Percentiles rank a stretch among this genome's conserved stretches.
Conservation (phyloP, 2,888 invertebrate genomes). For the Schizaphis graminum region DNA sequence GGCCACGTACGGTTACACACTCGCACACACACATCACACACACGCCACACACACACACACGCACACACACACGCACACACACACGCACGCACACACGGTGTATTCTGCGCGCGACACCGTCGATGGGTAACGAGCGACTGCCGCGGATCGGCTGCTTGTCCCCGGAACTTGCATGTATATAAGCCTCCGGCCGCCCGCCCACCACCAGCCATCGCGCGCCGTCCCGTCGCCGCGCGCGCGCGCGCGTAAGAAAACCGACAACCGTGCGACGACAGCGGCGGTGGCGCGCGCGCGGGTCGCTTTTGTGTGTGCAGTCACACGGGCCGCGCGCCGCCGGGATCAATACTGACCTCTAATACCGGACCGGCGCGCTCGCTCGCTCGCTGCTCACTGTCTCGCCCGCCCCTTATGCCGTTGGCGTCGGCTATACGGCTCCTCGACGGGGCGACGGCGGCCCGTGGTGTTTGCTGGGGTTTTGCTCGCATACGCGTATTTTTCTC, state of each 20-base stretch:
- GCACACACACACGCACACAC: background rate
- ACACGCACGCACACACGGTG: constrained; percentile 38
- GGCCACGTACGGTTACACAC: constrained; percentile 11
- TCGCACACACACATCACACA: constrained; percentile 2
- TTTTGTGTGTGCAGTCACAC: constrained; percentile 57
- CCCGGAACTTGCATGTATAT: constrained; percentile 58
- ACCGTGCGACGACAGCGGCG: constrained; percentile 27
- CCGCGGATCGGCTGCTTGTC: constrained; percentile 62
- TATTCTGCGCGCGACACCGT: constrained; percentile 49
- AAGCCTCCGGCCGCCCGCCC: constrained; percentile 28
- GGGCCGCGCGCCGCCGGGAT: constrained; percentile 64
- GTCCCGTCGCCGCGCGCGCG: constrained; percentile 23
- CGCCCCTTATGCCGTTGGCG: constrained; percentile 17
- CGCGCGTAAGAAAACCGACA: constrained; percentile 51
- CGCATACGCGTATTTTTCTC: background rate
- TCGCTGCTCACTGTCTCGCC: background rate
- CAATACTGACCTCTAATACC: constrained; percentile 64
- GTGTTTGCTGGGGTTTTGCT: background rate
- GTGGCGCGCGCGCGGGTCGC: constrained; percentile 47
- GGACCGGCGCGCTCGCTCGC: constrained; percentile 56
- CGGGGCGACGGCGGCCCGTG: constrained; percentile 22
- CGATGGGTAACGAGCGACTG: constrained; percentile 64
- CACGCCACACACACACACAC: background rate
- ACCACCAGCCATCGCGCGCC: background rate
- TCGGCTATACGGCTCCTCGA: background rate